A percentile compares a stretch with the other conserved stretches of the same genome.
phyloP scores from a whole-genome alignment of 2,888 invertebrate species.

The Agriopis leucophaearia region DNA sequence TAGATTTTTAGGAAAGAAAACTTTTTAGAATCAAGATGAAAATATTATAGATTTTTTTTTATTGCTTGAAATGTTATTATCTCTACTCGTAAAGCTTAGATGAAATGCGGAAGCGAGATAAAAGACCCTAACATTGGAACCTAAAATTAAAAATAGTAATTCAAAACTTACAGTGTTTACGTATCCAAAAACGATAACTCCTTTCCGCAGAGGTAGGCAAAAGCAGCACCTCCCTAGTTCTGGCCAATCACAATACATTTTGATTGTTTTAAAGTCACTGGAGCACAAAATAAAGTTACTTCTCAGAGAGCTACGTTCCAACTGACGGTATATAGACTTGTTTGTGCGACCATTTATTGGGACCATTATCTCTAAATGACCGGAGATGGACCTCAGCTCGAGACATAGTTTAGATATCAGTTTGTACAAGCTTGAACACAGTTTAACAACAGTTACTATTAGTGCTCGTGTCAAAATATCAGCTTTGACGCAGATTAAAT shows the following conservation, averaged over 20 bases:
- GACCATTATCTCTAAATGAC: slow-evolving; percentile 20
- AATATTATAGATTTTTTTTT: too few species aligned
- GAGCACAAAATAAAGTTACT: neutral
- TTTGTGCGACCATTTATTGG: slow-evolving; percentile 14
- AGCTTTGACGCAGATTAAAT: neutral
- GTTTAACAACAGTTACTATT: neutral
- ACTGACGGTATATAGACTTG: slow-evolving; percentile 28
- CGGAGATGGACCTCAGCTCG: slow-evolving; percentile 8
- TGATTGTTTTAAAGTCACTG: slow-evolving; percentile 17
- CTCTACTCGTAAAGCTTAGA: too few species aligned
- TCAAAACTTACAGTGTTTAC: slow-evolving; percentile 68
- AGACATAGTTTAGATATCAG: neutral
- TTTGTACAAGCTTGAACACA: neutral
- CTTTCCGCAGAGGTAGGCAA: slow-evolving; percentile 72
- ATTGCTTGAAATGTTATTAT: too few species aligned
- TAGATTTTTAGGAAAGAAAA: too few species aligned
- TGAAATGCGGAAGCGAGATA: neutral
- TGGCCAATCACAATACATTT: slow-evolving; percentile 74
- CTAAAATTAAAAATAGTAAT: neutral
- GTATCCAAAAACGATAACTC: slow-evolving; percentile 70
- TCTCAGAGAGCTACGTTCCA: slow-evolving; percentile 4
- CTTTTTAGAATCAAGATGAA: too few species aligned
- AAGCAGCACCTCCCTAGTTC: slow-evolving; percentile 69
- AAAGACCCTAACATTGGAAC: neutral
- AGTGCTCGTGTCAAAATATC: neutral